phyloP scores from a whole-genome alignment of 2,888 invertebrate genomes.

The Cotesia congregata region DNA sequence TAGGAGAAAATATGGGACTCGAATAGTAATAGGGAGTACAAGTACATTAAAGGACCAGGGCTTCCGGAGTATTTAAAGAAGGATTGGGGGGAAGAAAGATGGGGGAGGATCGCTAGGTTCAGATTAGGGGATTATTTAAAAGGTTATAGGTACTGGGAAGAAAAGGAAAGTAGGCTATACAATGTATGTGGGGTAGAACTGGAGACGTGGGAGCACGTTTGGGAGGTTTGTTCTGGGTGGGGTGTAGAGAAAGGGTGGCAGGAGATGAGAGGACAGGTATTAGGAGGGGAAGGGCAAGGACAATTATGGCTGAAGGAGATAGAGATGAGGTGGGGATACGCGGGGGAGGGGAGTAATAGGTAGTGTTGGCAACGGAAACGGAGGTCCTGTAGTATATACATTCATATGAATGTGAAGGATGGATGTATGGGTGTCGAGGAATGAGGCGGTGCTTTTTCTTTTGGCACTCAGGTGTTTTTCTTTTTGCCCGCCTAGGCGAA shows the following conservation, averaged over 20 bases:
- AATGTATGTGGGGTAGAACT: conserved; percentile 7
- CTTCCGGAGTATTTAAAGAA: background rate
- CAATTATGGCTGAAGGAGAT: background rate
- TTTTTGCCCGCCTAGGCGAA: too few relatives aligned
- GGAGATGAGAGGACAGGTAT: background rate
- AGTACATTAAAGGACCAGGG: too few relatives aligned
- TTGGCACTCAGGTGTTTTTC: too few relatives aligned
- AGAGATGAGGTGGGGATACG: background rate
- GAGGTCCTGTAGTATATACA: too few relatives aligned
- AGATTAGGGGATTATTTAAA: conserved; percentile 17
- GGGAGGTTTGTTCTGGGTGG: background rate
- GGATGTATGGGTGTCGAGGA: too few relatives aligned
- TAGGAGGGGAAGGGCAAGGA: background rate
- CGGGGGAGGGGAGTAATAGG: background rate
- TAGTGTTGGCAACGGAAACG: too few relatives aligned
- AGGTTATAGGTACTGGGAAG: conserved; percentile 15
- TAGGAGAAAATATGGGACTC: too few relatives aligned
- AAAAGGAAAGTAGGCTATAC: conserved; percentile 10
- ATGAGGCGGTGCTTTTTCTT: too few relatives aligned
- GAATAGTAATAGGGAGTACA: too few relatives aligned
- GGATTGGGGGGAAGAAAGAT: conserved; percentile 13
- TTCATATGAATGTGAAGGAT: too few relatives aligned
- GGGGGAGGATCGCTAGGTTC: background rate
- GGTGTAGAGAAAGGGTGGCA: background rate
- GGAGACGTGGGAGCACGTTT: conserved; percentile 9